Percentiles rank a stretch among this genome's conserved stretches.
phyloP scores from a whole-genome alignment of 2,113 vertebrate species.

The Podarcis muralis region DNA sequence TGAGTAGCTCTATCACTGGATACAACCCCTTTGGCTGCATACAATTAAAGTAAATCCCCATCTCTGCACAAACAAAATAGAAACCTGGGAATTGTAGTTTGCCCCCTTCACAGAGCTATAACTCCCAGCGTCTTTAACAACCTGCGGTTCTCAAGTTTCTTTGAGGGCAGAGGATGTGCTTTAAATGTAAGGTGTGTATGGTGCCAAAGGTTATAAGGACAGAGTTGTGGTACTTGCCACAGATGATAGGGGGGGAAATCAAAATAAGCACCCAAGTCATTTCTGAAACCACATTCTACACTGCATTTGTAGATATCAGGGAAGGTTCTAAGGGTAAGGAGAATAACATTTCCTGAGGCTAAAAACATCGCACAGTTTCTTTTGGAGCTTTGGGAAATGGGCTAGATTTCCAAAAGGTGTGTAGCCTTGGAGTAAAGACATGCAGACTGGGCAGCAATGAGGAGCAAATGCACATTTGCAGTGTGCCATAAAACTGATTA shows the following conservation, averaged over 20 bases:
- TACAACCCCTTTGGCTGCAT: too few species aligned
- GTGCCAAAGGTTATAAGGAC: neutral
- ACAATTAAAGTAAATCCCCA: too few species aligned
- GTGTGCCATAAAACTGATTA: slow-evolving; percentile 2
- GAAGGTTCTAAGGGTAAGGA: too few species aligned
- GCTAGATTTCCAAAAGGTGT: neutral
- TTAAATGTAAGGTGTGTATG: too few species aligned
- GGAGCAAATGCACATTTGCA: slow-evolving; percentile 15
- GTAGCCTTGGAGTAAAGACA: neutral
- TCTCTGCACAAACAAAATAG: too few species aligned
- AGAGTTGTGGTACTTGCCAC: neutral
- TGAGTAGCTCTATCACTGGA: too few species aligned
- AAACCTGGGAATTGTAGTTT: too few species aligned
- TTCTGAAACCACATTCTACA: neutral
- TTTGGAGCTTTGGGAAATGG: neutral
- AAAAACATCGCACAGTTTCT: neutral
- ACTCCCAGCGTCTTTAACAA: too few species aligned
- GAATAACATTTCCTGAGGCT: neutral
- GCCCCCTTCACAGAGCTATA: too few species aligned
- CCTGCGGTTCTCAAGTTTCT: too few species aligned
- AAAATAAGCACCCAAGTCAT: neutral
- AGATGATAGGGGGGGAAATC: neutral
- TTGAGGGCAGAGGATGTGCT: too few species aligned
- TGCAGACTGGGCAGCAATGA: neutral
- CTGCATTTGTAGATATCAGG: neutral